Conservation (phyloP, 2,797 vertebrate genomes). For the Tadarida brasiliensis region DNA sequence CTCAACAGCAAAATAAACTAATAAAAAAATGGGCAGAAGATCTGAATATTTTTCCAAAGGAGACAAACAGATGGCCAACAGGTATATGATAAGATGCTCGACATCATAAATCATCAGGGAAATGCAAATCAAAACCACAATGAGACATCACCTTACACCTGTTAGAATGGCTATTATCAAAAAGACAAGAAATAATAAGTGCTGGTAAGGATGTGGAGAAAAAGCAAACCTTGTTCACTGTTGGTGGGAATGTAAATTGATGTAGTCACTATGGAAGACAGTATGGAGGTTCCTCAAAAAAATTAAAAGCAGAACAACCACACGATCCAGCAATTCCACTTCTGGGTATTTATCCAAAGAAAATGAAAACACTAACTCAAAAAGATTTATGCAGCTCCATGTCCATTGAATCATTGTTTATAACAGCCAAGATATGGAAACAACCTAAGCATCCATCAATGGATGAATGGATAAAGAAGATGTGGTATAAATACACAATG, state of each 20-base stretch:
- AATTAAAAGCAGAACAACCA: neutral
- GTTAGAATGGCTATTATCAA: too few relatives aligned
- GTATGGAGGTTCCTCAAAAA: neutral
- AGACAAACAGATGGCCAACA: neutral
- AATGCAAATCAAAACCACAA: neutral
- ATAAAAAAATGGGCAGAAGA: too few relatives aligned
- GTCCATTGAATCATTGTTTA: neutral
- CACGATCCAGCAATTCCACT: neutral
- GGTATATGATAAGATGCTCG: neutral
- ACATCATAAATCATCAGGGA: neutral
- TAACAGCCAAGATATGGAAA: neutral
- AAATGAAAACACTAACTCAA: neutral
- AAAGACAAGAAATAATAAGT: neutral
- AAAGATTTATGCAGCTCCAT: neutral
- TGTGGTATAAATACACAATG: neutral
- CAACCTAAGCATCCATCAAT: neutral
- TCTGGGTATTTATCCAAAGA: neutral
- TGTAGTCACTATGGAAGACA: neutral
- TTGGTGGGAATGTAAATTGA: neutral
- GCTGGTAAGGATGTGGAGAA: neutral
- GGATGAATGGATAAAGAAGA: neutral
- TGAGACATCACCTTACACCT: neutral
- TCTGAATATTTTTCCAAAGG: too few relatives aligned
- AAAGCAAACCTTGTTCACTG: neutral
- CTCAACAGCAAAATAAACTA: too few relatives aligned